Percentiles rank a stretch among this genome's conserved stretches.
Conservation (phyloP, 2,797 vertebrate genomes). For the Delichon dasypus region DNA sequence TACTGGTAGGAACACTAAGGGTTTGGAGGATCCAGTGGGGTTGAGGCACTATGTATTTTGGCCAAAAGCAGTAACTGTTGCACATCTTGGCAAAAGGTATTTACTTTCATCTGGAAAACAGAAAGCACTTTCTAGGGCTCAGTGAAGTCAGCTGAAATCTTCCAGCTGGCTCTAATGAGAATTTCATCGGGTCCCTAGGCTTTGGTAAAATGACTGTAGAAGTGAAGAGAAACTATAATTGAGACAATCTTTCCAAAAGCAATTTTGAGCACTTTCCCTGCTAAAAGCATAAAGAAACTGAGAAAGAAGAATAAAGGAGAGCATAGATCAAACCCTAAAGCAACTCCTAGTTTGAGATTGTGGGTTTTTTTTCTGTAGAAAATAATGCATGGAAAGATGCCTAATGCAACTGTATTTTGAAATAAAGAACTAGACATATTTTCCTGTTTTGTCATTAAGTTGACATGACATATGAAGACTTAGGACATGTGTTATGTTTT, state of each 20-base stretch:
- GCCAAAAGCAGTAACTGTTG: not conserved
- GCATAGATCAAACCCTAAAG: not conserved
- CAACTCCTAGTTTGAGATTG: not conserved
- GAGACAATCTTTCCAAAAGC: not conserved
- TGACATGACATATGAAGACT: not conserved
- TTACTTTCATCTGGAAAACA: not conserved
- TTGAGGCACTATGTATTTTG: not conserved
- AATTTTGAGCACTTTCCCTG: not conserved
- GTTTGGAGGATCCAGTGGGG: not conserved
- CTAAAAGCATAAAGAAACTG: not conserved
- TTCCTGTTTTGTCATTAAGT: not conserved
- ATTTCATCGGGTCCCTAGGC: not conserved
- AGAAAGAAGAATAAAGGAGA: not conserved
- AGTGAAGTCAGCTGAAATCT: not conserved
- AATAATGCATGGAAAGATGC: not conserved
- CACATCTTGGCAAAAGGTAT: not conserved
- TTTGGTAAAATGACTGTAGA: not conserved
- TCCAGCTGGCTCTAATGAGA: not conserved
- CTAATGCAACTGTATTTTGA: not conserved
- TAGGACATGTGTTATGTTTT: not conserved
- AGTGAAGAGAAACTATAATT: not conserved
- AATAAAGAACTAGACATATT: not conserved
- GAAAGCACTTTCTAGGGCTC: not conserved
- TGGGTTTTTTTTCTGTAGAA: not conserved
- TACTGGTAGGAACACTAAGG: not conserved